phyloP scores from a whole-genome alignment of 2,888 invertebrate genomes.

The Pristionchus mayeri region DNA sequence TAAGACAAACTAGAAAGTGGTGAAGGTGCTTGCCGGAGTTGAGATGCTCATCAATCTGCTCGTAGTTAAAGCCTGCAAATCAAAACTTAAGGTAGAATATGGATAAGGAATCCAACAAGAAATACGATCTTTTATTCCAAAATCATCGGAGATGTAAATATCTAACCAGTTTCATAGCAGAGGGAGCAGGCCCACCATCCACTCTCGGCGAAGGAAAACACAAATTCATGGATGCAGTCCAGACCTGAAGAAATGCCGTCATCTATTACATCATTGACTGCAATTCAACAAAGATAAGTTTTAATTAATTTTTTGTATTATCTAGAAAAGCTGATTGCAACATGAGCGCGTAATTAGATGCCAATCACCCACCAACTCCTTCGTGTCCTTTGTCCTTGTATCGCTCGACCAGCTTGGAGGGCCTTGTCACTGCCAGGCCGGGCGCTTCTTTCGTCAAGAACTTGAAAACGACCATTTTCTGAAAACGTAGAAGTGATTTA shows the following conservation, averaged over 20 bases:
- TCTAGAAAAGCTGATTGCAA: no score
- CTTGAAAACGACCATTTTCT: constrained; percentile 52
- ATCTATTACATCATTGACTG: not conserved
- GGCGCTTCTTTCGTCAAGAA: constrained; percentile 51
- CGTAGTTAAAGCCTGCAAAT: constrained; percentile 52
- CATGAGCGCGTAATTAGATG: no score
- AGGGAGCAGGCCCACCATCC: constrained; percentile 62
- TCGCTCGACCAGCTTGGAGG: constrained; percentile 51
- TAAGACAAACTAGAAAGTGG: constrained; percentile 55
- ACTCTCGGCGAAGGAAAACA: constrained; percentile 43
- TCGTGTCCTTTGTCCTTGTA: constrained; percentile 49
- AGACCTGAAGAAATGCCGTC: constrained; percentile 51
- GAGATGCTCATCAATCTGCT: constrained; percentile 60
- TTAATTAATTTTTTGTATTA: not conserved
- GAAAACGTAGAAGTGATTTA: not conserved
- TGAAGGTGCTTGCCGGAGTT: constrained; percentile 55
- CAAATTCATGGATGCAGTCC: constrained; percentile 55
- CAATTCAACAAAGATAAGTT: not conserved
- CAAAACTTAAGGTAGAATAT: not conserved
- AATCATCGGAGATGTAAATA: not conserved
- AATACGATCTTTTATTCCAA: no score
- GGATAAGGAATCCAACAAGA: no score
- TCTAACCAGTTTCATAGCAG: constrained; percentile 55
- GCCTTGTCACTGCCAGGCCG: not conserved
- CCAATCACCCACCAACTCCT: constrained; percentile 45